Conservation (phyloP, 2,797 vertebrate genomes). For the Lacerta bilineata region DNA sequence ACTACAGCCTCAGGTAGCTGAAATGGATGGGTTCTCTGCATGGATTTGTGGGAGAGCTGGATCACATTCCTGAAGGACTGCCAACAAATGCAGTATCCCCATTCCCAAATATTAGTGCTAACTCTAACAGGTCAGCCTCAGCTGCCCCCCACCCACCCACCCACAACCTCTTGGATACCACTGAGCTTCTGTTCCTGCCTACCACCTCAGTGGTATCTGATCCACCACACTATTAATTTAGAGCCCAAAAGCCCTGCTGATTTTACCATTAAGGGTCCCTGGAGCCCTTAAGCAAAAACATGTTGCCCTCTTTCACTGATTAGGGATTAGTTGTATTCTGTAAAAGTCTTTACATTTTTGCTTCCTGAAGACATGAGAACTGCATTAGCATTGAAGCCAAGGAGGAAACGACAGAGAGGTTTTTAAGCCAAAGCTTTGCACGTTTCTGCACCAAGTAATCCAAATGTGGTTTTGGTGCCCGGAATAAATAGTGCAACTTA, state of each 20-base stretch:
- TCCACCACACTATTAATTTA: constrained; percentile 12
- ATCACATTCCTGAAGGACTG: constrained; percentile 27
- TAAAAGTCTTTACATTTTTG: constrained; percentile 27
- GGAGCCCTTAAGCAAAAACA: constrained; percentile 11
- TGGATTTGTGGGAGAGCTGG: constrained; percentile 3
- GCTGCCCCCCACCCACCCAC: background rate
- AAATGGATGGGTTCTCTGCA: constrained; percentile 15
- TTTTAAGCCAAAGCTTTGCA: constrained; percentile 11
- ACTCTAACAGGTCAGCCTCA: constrained; percentile 26
- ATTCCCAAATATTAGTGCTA: constrained; percentile 54
- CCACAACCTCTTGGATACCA: constrained; percentile 17
- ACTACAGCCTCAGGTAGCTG: background rate
- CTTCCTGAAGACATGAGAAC: constrained; percentile 31
- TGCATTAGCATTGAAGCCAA: background rate
- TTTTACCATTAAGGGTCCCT: background rate
- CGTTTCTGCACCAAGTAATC: constrained; percentile 13
- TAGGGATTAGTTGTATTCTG: constrained; percentile 28
- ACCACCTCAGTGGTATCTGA: constrained; percentile 16
- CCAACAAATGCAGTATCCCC: constrained; percentile 35
- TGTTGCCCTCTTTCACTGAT: constrained; percentile 57
- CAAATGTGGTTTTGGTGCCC: constrained; percentile 20
- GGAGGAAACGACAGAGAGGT: constrained; percentile 5
- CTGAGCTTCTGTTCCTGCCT: constrained; percentile 34
- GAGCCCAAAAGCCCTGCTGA: background rate
- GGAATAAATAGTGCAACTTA: constrained; percentile 12